phyloP scores from a whole-genome alignment of 2,888 invertebrate species.

The Electrophaes corylata region DNA sequence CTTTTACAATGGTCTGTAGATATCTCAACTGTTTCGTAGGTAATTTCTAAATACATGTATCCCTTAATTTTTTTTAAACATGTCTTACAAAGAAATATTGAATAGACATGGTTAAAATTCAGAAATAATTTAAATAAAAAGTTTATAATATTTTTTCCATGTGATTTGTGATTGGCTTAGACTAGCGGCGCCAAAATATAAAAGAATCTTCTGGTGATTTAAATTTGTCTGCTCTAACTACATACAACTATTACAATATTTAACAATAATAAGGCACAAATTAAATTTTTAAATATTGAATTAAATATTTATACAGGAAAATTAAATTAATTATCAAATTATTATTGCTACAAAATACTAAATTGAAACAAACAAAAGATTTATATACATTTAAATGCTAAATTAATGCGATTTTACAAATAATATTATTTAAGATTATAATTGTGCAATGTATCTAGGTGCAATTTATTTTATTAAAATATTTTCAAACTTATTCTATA shows the following conservation, averaged over 20 bases:
- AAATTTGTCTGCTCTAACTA: not conserved
- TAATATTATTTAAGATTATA: not conserved
- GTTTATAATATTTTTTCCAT: not conserved
- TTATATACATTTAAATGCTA: constrained; percentile 28
- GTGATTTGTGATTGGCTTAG: not conserved
- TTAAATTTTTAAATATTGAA: too few species aligned
- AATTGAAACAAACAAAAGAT: constrained; percentile 18
- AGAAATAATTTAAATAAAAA: too few species aligned
- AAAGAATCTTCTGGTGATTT: not conserved
- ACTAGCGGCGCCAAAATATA: not conserved
- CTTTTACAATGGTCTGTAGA: too few species aligned
- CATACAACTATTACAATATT: constrained; percentile 3
- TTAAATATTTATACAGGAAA: constrained; percentile 14
- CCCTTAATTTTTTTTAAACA: too few species aligned
- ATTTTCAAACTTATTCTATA: not conserved
- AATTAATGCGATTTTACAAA: constrained; percentile 1
- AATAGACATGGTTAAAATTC: too few species aligned
- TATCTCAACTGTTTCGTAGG: too few species aligned
- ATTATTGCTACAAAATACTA: constrained; percentile 18
- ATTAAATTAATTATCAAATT: not conserved
- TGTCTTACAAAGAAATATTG: too few species aligned
- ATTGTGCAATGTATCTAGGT: not conserved
- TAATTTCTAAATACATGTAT: too few species aligned
- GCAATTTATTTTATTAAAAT: not conserved
- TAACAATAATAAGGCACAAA: constrained; percentile 28